These are phyloP conservation scores for Syndactyla subalaris DNA, from an alignment of 2,797 vertebrate species.

Conservation along the genomic window DNA sequence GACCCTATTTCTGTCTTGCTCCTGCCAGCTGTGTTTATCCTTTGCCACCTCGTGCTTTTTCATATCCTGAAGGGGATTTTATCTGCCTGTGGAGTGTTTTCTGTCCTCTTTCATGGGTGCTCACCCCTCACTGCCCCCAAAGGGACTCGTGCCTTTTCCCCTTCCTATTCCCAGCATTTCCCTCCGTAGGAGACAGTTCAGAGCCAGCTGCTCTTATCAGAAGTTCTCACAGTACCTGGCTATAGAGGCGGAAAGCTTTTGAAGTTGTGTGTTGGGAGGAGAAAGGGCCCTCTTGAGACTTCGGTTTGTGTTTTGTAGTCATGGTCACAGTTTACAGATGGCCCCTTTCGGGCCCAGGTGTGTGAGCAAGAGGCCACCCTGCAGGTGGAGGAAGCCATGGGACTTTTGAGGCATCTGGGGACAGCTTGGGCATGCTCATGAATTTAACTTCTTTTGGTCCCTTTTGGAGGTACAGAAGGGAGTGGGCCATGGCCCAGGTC, in stretches of 20 bases:
- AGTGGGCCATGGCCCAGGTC: background rate
- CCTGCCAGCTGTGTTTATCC: background rate
- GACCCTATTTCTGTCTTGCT: background rate
- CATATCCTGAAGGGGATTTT: background rate
- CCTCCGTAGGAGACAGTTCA: background rate
- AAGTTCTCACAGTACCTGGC: background rate
- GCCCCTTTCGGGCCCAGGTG: background rate
- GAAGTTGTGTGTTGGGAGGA: background rate
- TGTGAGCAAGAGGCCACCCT: background rate
- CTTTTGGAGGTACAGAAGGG: background rate
- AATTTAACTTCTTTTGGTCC: background rate
- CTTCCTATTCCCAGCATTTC: background rate
- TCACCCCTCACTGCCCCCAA: rapidly evolving
- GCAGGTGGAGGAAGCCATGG: background rate
- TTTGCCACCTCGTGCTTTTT: background rate
- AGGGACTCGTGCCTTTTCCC: rapidly evolving
- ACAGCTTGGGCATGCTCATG: background rate
- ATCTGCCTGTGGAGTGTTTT: background rate
- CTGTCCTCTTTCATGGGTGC: background rate
- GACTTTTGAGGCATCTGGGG: background rate
- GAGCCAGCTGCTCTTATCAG: background rate
- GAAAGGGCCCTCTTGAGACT: background rate
- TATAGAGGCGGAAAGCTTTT: background rate
- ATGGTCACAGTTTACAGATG: rapidly evolving
- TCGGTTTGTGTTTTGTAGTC: background rate